A percentile compares a stretch with the other conserved stretches of the same genome.
These are phyloP conservation scores for Periparus ater DNA, from an alignment of 2,797 vertebrate genomes.

Conservation along the genomic window DNA sequence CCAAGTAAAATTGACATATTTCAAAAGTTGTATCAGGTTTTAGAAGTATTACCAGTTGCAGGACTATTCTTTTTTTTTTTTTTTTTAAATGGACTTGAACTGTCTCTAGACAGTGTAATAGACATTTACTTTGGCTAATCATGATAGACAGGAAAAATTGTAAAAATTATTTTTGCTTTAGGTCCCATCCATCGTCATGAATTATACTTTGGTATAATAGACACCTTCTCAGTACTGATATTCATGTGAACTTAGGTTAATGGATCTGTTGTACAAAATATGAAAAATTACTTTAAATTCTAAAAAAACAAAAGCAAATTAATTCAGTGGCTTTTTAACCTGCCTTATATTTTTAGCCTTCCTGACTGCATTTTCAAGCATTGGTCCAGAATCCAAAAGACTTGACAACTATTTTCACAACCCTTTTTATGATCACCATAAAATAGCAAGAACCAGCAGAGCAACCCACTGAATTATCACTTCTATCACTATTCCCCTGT, in stretches of 20 bases:
- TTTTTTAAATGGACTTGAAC: background rate
- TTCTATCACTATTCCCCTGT: background rate
- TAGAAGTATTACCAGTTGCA: background rate
- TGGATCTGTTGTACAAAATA: background rate
- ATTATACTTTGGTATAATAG: background rate
- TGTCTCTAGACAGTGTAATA: background rate
- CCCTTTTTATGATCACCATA: background rate
- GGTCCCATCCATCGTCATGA: background rate
- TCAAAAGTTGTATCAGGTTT: background rate
- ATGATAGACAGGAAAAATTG: background rate
- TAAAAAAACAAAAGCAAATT: background rate
- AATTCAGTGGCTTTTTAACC: background rate
- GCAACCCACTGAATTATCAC: background rate
- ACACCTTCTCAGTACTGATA: background rate
- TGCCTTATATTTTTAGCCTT: background rate
- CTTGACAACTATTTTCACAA: background rate
- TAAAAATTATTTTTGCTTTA: background rate
- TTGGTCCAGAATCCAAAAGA: background rate
- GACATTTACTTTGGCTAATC: background rate
- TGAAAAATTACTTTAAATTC: background rate
- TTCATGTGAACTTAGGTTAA: background rate
- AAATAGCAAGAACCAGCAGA: background rate
- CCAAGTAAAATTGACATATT: background rate
- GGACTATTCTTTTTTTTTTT: background rate
- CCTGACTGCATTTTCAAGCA: background rate